Percentiles rank a stretch among this genome's conserved stretches.
phyloP scores from a whole-genome alignment of 2,888 invertebrate species.

The Vandiemenella viatica region DNA sequence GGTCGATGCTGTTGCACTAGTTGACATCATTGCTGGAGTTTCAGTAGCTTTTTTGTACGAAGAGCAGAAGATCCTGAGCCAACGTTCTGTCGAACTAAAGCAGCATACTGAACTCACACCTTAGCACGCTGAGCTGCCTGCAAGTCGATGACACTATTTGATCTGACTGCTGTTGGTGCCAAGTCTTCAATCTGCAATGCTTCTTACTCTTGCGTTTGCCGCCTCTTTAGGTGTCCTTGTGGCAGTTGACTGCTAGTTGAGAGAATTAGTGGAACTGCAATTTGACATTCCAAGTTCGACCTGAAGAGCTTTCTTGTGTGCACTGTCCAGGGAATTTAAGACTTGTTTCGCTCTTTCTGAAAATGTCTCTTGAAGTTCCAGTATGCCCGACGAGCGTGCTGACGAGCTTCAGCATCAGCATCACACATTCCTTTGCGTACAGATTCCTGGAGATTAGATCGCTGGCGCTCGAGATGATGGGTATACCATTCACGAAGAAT shows the following conservation, averaged over 20 bases:
- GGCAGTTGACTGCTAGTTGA: conserved; percentile 19
- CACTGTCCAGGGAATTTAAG: conserved; percentile 66
- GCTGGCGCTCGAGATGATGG: conserved; percentile 65
- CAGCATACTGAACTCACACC: conserved; percentile 67
- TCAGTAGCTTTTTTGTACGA: no score
- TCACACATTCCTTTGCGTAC: conserved; percentile 78
- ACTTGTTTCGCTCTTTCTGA: conserved; percentile 73
- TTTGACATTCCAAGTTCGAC: conserved; percentile 30
- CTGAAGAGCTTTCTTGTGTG: conserved; percentile 50
- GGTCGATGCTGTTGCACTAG: no score
- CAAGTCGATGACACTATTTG: conserved; percentile 86
- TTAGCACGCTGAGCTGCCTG: conserved; percentile 81
- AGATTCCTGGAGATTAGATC: conserved; percentile 60
- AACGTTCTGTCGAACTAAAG: conserved; percentile 60
- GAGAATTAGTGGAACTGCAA: conserved; percentile 21
- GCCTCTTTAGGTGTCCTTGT: no score
- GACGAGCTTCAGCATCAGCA: conserved; percentile 82
- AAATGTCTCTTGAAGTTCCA: conserved; percentile 81
- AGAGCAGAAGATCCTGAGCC: conserved; percentile 46
- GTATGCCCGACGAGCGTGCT: no score
- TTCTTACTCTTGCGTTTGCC: no score
- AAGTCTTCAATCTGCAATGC: no score
- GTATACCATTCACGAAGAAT: conserved; percentile 81
- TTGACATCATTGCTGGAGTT: no score
- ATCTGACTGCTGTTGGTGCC: conserved; percentile 52